Conservation (phyloP, 2,113 vertebrate species). For the Aegotheles bennettii region DNA sequence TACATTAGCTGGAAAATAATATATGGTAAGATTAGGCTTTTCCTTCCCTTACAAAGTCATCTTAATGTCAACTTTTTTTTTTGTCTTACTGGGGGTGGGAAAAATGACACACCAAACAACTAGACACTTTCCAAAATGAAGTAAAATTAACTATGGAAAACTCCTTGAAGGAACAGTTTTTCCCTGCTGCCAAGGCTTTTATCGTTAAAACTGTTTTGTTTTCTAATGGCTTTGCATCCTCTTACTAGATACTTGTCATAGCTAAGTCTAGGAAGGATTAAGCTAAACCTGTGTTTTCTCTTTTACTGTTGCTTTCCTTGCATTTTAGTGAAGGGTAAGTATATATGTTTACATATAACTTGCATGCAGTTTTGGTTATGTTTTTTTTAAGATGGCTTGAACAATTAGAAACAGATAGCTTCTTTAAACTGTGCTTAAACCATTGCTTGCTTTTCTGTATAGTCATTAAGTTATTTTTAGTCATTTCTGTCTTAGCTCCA, state of each 20-base stretch:
- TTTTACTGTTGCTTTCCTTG: conserved; percentile 69
- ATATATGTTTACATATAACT: not conserved
- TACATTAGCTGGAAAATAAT: not conserved
- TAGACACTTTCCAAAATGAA: not conserved
- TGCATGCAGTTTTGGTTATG: conserved; percentile 8
- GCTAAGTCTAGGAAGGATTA: not conserved
- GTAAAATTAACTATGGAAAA: not conserved
- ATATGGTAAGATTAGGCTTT: not conserved
- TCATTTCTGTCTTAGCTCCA: not conserved
- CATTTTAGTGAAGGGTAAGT: conserved; percentile 81
- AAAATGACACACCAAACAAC: not conserved
- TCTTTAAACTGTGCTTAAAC: not conserved
- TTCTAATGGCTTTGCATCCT: not conserved
- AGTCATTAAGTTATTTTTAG: not conserved
- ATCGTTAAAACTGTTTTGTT: not conserved
- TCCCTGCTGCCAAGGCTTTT: not conserved
- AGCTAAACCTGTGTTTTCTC: conserved; percentile 52
- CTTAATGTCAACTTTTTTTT: not conserved
- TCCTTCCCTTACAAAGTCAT: not conserved
- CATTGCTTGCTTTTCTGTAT: not conserved
- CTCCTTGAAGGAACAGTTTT: not conserved
- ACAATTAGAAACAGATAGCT: not conserved
- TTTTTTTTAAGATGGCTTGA: not conserved
- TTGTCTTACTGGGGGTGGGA: not conserved
- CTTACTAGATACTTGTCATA: not conserved